A percentile compares a stretch with the other conserved stretches of the same genome.
phyloP scores from a whole-genome alignment of 2,888 invertebrate genomes.

The Cistogaster globosa region DNA sequence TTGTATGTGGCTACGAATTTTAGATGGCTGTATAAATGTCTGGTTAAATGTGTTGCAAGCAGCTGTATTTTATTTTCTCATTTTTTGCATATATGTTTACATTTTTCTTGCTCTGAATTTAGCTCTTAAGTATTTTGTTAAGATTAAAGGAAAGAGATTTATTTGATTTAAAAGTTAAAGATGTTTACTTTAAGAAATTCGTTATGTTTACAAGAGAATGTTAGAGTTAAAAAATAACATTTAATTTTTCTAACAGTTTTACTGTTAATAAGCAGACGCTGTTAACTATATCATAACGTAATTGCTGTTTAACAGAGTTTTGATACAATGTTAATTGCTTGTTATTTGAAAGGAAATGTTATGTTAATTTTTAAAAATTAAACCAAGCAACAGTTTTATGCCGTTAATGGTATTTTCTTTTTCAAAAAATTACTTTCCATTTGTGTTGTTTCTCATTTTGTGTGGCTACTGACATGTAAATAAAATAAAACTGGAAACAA shows the following conservation, averaged over 20 bases:
- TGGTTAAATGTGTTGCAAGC: conserved; percentile 38
- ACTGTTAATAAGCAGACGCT: conserved; percentile 5
- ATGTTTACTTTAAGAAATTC: conserved; percentile 11
- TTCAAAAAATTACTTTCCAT: conserved; percentile 22
- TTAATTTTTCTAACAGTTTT: not conserved
- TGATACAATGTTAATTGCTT: conserved; percentile 51
- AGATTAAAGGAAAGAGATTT: conserved; percentile 34
- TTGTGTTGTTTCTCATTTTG: conserved; percentile 44
- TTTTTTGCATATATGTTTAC: conserved; percentile 73
- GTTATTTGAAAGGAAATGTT: not conserved
- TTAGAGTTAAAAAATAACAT: not conserved
- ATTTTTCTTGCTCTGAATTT: conserved; percentile 5
- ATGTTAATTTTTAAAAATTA: not conserved
- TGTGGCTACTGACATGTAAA: conserved; percentile 61
- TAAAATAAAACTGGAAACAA: conserved; percentile 32
- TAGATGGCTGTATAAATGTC: conserved; percentile 55
- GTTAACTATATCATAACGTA: conserved; percentile 31
- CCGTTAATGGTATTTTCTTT: conserved; percentile 2
- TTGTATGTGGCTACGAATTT: conserved; percentile 44
- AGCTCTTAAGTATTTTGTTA: conserved; percentile 11
- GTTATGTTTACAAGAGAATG: not conserved
- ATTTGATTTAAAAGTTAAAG: conserved; percentile 6
- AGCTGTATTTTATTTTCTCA: conserved; percentile 48
- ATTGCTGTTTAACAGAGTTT: conserved; percentile 47
- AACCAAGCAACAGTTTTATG: conserved; percentile 65